Evolutionary conservation across 2,888 invertebrate genomes (phyloP), one percentile per base, ranked within the genome.

Genomic region (Netelia melanura): DNA sequence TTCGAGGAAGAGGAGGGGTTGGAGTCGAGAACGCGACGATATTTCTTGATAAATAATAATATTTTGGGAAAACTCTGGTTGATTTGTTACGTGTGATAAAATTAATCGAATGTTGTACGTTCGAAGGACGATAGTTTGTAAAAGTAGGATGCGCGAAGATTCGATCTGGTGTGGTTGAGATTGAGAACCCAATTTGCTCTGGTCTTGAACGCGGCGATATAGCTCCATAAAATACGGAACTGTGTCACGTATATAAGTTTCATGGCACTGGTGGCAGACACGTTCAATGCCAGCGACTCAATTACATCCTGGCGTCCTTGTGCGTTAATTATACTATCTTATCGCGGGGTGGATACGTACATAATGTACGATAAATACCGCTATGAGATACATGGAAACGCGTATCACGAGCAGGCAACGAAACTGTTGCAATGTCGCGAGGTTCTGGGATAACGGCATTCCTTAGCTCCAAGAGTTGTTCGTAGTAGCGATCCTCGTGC

Each of bases 371-470:
- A 25, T 30, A 52, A 67, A 70, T 74, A 52, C 2, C 30, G 38
- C 1, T 56, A 43, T 62, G 54, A 43, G 43, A 74, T 48, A 43
- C 10, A 43, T n/a, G 17, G 9, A 64, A n/a, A 23, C 44, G 43
- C 38, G 30, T 70, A 81, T 58, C n/a, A 67, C 44, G 67, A 58
- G 11, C 61, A 10, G 64, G 56, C 23, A 56, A 62, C 17, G 48
- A 81, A 38, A 81, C 67, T 77, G 56, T 68, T 84, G 77, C 81
- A 74, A 77, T 77, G 77, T 78, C 72, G 56, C 25, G 48, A n/a
- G 17, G 21, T 21, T 67, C 58, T 54, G 52, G 72, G 43, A 58
- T 62, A 77, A 67, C 77, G 48, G 56, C 72, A 84, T 84, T 84
- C 77, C 81, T 38, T 65, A 52, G 84, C 38, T 17, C 56, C 44